These are phyloP conservation scores for Tinamus major DNA, from an alignment of 2,797 vertebrate genomes.

Conservation along the genomic window DNA sequence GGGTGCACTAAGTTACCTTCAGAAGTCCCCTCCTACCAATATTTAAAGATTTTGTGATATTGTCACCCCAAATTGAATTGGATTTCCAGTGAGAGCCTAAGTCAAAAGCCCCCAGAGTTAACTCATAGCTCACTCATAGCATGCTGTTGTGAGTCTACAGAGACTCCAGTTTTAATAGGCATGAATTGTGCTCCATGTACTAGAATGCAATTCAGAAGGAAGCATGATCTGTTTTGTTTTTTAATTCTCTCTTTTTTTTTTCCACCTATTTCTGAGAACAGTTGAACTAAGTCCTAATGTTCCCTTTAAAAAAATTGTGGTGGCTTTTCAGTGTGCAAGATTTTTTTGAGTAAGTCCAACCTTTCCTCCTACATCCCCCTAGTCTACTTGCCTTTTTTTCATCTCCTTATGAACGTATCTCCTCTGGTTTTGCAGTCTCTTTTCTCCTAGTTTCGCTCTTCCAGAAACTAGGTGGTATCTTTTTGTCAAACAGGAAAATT, in stretches of 20 bases:
- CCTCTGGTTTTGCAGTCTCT: background rate
- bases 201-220: background rate
- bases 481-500: background rate
- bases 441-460: fast-evolving
- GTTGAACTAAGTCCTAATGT: background rate
- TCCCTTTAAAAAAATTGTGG: background rate
- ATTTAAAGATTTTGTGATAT: background rate
- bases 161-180: background rate
- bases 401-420: background rate
- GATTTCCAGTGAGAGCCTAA: background rate
- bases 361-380: background rate
- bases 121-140: background rate
- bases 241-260: background rate
- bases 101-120: background rate
- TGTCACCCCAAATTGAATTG: background rate
- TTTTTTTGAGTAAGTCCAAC: background rate
- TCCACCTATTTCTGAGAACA: background rate
- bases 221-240: background rate
- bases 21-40: background rate
- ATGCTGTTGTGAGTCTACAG: background rate
- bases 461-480: background rate
- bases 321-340: background rate
- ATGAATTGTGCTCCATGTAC: background rate
- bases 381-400: background rate
- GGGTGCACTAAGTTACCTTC: background rate